Evolutionary conservation across 1,140 invertebrate species (phyloP).

Genomic region (Argopecten irradians): DNA sequence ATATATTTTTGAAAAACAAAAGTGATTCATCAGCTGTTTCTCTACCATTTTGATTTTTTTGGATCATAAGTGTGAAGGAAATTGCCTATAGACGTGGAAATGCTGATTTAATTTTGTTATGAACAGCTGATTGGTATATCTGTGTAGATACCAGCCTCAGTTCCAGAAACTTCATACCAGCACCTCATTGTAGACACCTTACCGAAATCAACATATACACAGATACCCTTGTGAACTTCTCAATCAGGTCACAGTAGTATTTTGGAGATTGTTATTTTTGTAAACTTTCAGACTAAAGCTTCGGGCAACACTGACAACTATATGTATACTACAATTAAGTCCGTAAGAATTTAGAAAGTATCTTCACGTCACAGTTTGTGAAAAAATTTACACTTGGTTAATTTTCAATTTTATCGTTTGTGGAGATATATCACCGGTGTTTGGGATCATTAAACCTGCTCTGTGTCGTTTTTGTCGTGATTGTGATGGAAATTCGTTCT

Average conservation of each 20-base stretch:
- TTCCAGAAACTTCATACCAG: not conserved
- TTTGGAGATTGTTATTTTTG: constrained; percentile 3
- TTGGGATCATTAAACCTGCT: not conserved
- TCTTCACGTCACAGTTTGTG: constrained; percentile 14
- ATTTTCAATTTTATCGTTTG: constrained; percentile 6
- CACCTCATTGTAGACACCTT: not conserved
- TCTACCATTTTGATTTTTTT: too few species aligned
- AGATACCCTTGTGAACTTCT: not conserved
- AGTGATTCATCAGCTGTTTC: too few species aligned
- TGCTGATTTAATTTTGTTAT: not conserved
- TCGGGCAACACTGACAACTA: not conserved
- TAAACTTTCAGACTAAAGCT: not conserved
- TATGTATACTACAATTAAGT: not conserved
- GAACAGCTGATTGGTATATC: not conserved
- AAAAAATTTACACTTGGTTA: not conserved
- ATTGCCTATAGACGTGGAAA: too few species aligned
- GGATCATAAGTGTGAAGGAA: too few species aligned
- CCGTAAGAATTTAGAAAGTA: not conserved
- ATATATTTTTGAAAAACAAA: too few species aligned
- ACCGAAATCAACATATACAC: not conserved
- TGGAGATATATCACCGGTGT: not conserved
- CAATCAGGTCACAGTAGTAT: not conserved
- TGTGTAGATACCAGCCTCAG: not conserved
- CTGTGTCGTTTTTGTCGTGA: not conserved
- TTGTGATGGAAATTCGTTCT: constrained; percentile 14